Base-by-base conservation (phyloP, 1,140 invertebrate species). In the Globodera rostochiensis region DNA sequence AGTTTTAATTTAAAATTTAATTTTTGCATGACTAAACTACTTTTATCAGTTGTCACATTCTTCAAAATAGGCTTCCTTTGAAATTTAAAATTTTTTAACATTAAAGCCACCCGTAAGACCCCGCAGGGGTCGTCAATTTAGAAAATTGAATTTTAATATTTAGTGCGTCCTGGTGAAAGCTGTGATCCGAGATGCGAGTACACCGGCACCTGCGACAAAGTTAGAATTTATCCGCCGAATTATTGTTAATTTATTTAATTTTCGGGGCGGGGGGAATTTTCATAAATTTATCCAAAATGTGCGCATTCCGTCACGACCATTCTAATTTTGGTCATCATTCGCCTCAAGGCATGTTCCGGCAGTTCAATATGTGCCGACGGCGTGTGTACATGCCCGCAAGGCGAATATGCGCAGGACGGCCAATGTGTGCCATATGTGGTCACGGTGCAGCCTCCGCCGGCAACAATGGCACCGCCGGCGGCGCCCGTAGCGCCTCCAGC, bases 351-450 rank as follows among this genome's bases (percentile, higher is more conserved):
- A 25, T 84, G 83, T 74, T 73, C 76, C 64, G 83, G 83, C 13
- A 79, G 79, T 36, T 77, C 83, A 15, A 73, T 85, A 57, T 85
- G 84, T 80, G 80, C 82, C 36, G 84, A 87, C 57, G 82, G 83
- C 7, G 85, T 86, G 4, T 86, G 85, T 49, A 86, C 86, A 9
- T 86, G 85, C 69, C 86, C 86, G 15, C 74, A 86, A 50, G 74
- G 74, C 13, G 77, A 87, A 53, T 73, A 87, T n/a, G 66, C 74
- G 8, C 74, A 86, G 19, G 77, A 85, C 7, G 85, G 85, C 11
- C 64, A 73, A 36, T 85, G 84, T 73, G 83, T 85, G 53, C 85
- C 84, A 8, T 83, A 84, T 69, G n/a, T 53, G 15, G 80, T 81
- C 21, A 82, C 82, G 0, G 60, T 70, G 36, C 21, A 46, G 73